Percentiles rank a stretch among this genome's conserved stretches.
Evolutionary conservation across 2,888 invertebrate genomes (phyloP).

Genomic region (Atrina japonica): DNA sequence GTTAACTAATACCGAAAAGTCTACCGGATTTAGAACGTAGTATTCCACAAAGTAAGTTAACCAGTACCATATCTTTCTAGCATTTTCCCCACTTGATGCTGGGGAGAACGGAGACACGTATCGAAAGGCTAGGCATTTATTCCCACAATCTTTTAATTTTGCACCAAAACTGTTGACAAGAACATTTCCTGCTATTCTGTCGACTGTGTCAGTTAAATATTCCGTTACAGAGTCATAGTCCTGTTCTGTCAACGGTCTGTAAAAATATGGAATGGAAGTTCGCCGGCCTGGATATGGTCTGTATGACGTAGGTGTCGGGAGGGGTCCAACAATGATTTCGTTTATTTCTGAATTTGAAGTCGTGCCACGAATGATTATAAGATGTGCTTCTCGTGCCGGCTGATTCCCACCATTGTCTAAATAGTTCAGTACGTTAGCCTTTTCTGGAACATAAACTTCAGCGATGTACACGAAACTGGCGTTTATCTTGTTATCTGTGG

Average conservation of each 20-base stretch:
- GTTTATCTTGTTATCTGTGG: conserved; percentile 31
- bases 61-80: conserved; percentile 54
- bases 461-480: conserved; percentile 50
- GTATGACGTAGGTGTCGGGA: conserved; percentile 57
- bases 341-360: conserved; percentile 46
- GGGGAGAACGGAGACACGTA: conserved; percentile 36
- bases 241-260: conserved; percentile 43
- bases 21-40: conserved; percentile 58
- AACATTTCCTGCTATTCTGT: conserved; percentile 34
- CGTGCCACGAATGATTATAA: conserved; percentile 50
- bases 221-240: conserved; percentile 39
- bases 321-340: conserved; percentile 63
- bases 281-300: conserved; percentile 42
- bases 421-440: conserved; percentile 49
- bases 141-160: conserved; percentile 29
- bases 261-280: conserved; percentile 42
- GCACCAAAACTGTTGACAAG: neutral
- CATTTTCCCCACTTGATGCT: conserved; percentile 26
- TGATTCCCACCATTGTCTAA: conserved; percentile 45
- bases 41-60: conserved; percentile 53
- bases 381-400: conserved; percentile 59
- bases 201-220: conserved; percentile 38
- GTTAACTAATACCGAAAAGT: conserved; percentile 59
- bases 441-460: conserved; percentile 60
- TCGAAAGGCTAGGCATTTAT: conserved; percentile 45